phyloP scores from a whole-genome alignment of 2,888 invertebrate genomes.

The Drosophila austrosaltans region DNA sequence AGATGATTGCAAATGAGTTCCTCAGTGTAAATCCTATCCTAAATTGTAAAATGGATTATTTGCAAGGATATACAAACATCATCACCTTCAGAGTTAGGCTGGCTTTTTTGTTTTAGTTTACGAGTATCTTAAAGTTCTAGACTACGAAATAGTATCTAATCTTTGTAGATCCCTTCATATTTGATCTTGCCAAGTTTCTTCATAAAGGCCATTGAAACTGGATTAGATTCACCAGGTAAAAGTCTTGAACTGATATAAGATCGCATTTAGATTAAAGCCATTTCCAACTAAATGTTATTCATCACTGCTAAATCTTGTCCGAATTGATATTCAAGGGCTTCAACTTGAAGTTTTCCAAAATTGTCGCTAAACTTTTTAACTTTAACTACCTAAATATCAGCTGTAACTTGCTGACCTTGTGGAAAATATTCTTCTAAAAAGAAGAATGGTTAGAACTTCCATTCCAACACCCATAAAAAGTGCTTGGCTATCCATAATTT shows the following conservation, averaged over 20 bases:
- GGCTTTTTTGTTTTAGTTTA: too few relatives aligned
- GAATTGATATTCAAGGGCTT: background rate
- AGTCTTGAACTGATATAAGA: background rate
- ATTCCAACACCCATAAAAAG: conserved; percentile 43
- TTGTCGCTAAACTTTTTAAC: background rate
- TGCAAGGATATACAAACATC: too few relatives aligned
- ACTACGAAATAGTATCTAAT: too few relatives aligned
- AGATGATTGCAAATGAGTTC: too few relatives aligned
- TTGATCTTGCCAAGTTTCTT: too few relatives aligned
- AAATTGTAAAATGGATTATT: too few relatives aligned
- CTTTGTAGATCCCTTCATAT: too few relatives aligned
- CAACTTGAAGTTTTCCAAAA: background rate
- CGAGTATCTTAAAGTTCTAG: too few relatives aligned
- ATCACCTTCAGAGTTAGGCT: too few relatives aligned
- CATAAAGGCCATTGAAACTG: too few relatives aligned
- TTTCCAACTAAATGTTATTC: background rate
- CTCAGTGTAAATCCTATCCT: too few relatives aligned
- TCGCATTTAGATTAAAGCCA: background rate
- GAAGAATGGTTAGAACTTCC: conserved; percentile 26
- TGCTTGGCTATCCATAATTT: conserved; percentile 51
- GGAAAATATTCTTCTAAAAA: conserved; percentile 8
- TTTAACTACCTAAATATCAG: background rate
- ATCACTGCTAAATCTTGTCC: background rate
- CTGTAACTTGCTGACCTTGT: conserved; percentile 31
- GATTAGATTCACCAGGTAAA: too few relatives aligned